phyloP scores from a whole-genome alignment of 2,113 vertebrate species.

The Equus przewalskii region DNA sequence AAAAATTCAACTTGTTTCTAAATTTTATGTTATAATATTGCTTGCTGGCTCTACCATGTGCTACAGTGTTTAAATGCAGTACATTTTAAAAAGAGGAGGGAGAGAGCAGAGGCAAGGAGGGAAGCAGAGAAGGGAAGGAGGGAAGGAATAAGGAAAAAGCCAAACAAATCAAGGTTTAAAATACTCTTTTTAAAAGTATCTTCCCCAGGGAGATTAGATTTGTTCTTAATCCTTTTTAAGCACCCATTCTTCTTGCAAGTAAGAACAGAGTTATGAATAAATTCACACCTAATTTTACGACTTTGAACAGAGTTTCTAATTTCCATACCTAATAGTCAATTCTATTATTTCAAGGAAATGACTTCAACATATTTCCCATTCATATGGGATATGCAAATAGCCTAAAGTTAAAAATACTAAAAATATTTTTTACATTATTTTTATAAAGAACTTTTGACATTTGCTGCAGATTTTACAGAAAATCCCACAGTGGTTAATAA shows the following conservation, averaged over 20 bases:
- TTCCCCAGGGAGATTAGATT: not conserved
- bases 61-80: not conserved
- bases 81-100: not conserved
- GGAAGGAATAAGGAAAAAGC: not conserved
- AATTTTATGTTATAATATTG: not conserved
- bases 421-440: not conserved
- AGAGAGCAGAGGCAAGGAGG: not conserved
- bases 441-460: not conserved
- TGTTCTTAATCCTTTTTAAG: not conserved
- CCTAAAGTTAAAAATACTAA: not conserved
- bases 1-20: not conserved
- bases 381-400: not conserved
- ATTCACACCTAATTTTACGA: not conserved
- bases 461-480: not conserved
- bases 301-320: not conserved
- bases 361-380: not conserved
- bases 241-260: not conserved
- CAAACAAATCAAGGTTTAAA: not conserved
- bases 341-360: not conserved
- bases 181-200: not conserved
- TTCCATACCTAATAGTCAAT: not conserved
- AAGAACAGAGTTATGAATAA: not conserved
- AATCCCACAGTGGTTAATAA: not conserved
- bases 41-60: not conserved
- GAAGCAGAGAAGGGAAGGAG: not conserved